Evolutionary conservation across 2,888 invertebrate genomes (phyloP).

Genomic region (Drosophila subquinaria): DNA sequence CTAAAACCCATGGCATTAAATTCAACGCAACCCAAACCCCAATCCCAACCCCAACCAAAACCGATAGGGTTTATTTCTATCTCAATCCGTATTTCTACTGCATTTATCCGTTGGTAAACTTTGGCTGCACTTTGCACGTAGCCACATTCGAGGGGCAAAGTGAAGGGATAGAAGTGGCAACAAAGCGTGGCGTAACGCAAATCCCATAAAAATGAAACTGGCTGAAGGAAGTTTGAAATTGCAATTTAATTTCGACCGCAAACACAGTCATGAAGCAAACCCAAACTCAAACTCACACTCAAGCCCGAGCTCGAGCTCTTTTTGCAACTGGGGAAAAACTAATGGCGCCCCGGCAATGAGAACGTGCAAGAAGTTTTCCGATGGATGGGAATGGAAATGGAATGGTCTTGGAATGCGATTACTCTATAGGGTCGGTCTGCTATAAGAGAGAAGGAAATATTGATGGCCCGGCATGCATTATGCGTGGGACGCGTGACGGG

Average conservation of each 20-base stretch:
- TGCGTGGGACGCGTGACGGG: conserved; percentile 58
- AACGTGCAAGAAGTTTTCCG: conserved; percentile 51
- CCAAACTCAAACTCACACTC: neutral
- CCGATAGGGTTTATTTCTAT: conserved; percentile 1
- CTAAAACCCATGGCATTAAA: conserved; percentile 2
- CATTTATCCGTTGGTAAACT: conserved; percentile 64
- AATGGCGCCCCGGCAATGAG: conserved; percentile 45
- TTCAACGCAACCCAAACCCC: neutral
- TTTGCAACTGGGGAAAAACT: conserved; percentile 36
- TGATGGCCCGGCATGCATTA: conserved; percentile 61
- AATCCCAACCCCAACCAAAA: neutral
- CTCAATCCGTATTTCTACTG: conserved; percentile 26
- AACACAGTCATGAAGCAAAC: conserved; percentile 51
- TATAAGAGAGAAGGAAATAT: conserved; percentile 16
- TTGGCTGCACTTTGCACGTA: conserved; percentile 71
- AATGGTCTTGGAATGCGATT: conserved; percentile 9
- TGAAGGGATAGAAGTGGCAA: conserved; percentile 26
- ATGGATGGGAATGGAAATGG: conserved; percentile 11
- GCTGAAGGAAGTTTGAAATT: conserved; percentile 71
- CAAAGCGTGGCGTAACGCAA: conserved; percentile 63
- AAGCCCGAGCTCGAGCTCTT: conserved; percentile 2
- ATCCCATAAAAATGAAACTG: conserved; percentile 73
- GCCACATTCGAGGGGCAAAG: conserved; percentile 27
- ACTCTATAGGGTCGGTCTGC: neutral
- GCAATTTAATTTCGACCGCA: conserved; percentile 79